Evolutionary conservation across 1,140 invertebrate species (phyloP).

Genomic region (Drosophila bocqueti): DNA sequence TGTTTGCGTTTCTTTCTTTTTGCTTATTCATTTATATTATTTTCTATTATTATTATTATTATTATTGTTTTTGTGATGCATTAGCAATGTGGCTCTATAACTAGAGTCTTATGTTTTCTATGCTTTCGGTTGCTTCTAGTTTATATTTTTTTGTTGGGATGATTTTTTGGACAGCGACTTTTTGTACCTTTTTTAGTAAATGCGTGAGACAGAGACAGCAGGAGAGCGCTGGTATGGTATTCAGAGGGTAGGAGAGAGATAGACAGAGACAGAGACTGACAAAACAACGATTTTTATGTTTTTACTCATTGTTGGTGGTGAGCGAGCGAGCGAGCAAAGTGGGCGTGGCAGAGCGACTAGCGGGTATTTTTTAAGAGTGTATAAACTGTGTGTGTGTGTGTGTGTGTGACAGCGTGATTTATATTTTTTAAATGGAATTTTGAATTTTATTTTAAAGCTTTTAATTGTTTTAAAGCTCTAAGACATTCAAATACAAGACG

Average conservation of each 20-base stretch:
- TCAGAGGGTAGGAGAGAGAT: slow-evolving; percentile 36
- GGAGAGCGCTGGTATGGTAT: slow-evolving; percentile 42
- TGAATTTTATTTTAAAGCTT: slow-evolving; percentile 32
- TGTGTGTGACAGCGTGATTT: slow-evolving; percentile 59
- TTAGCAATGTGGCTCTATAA: slow-evolving; percentile 70
- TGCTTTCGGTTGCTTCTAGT: slow-evolving; percentile 28
- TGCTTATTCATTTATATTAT: slow-evolving; percentile 20
- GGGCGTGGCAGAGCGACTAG: slow-evolving; percentile 56
- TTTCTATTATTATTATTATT: slow-evolving; percentile 6
- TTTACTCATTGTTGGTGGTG: slow-evolving; percentile 27
- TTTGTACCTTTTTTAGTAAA: slow-evolving; percentile 76
- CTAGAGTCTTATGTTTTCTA: slow-evolving; percentile 37
- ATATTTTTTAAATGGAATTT: slow-evolving; percentile 21
- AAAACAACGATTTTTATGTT: slow-evolving; percentile 32
- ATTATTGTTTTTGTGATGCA: slow-evolving; percentile 62
- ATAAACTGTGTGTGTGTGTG: slow-evolving; percentile 32
- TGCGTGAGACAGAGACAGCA: slow-evolving; percentile 57
- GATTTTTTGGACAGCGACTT: slow-evolving; percentile 67
- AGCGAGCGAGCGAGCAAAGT: slow-evolving; percentile 59
- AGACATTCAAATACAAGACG: slow-evolving; percentile 54
- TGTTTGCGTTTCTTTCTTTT: slow-evolving; percentile 35
- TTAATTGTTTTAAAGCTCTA: slow-evolving; percentile 3
- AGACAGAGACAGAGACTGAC: slow-evolving; percentile 37
- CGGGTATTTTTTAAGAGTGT: slow-evolving; percentile 20
- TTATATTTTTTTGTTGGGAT: slow-evolving; percentile 32